phyloP scores from a whole-genome alignment of 1,140 invertebrate genomes.

The Heterodera schachtii region DNA sequence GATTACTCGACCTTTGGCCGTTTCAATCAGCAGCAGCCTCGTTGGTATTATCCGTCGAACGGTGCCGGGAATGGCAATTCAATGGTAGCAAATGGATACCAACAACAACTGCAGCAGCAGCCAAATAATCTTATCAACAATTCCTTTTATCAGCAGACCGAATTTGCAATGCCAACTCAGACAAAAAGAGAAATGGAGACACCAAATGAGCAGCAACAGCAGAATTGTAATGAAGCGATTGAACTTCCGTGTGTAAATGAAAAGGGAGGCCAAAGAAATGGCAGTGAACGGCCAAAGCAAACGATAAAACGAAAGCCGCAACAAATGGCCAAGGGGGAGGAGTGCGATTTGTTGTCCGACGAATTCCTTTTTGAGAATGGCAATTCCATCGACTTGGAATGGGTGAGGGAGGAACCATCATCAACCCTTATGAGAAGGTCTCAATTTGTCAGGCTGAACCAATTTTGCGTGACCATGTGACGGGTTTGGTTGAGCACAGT shows the following conservation, averaged over 20 bases:
- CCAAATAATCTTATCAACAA: not conserved
- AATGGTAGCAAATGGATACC: not conserved
- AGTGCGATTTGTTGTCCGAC: constrained; percentile 12
- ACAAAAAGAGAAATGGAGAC: not conserved
- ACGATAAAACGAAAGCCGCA: not conserved
- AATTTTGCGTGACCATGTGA: constrained; percentile 16
- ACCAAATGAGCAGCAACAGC: not conserved
- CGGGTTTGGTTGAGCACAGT: constrained; percentile 79
- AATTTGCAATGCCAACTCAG: not conserved
- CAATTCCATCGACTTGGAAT: constrained; percentile 34
- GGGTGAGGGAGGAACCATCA: constrained; percentile 12
- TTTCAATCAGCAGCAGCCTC: not conserved
- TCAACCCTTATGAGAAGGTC: too few species aligned
- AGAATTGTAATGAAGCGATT: not conserved
- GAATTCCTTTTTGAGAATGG: constrained; percentile 16
- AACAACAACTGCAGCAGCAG: not conserved
- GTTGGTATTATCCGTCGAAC: not conserved
- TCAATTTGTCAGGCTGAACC: constrained; percentile 20
- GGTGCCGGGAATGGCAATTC: not conserved
- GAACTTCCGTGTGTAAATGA: constrained; percentile 1
- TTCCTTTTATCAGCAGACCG: too few species aligned
- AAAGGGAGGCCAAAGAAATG: not conserved
- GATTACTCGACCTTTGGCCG: not conserved
- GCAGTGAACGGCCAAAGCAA: not conserved
- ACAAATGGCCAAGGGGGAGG: not conserved